phyloP scores from a whole-genome alignment of 2,888 invertebrate genomes.

The Drosophila aldrichi region DNA sequence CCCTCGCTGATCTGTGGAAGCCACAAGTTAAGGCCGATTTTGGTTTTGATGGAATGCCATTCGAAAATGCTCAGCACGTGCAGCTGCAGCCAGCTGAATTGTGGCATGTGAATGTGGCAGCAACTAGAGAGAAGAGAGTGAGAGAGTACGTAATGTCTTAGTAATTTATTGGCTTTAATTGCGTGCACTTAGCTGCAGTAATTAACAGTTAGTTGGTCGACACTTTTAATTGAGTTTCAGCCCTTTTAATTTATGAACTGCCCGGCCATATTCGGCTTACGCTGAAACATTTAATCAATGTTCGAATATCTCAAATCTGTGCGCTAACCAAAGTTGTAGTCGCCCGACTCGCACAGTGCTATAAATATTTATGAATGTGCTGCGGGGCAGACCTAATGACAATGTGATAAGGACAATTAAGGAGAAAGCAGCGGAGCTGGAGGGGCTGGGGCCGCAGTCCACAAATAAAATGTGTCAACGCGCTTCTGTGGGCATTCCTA shows the following conservation, averaged over 20 bases:
- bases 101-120: slow-evolving; percentile 19
- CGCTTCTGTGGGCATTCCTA: slow-evolving; percentile 46
- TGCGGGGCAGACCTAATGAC: slow-evolving; percentile 66
- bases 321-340: slow-evolving; percentile 44
- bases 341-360: slow-evolving; percentile 5
- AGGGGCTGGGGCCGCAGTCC: slow-evolving; percentile 8
- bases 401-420: slow-evolving; percentile 81
- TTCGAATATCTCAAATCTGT: slow-evolving; percentile 75
- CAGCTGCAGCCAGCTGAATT: slow-evolving; percentile 27
- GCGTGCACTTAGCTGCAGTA: slow-evolving; percentile 46
- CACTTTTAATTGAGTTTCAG: slow-evolving; percentile 77
- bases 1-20: slow-evolving; percentile 15
- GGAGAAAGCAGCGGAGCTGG: slow-evolving; percentile 64
- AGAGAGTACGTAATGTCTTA: slow-evolving; percentile 52
- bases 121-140: background rate
- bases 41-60: slow-evolving; percentile 67
- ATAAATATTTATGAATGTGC: slow-evolving; percentile 70
- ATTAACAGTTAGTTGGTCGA: slow-evolving; percentile 68
- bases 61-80: slow-evolving; percentile 72
- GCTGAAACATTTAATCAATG: slow-evolving; percentile 78
- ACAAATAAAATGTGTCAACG: slow-evolving; percentile 75
- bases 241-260: slow-evolving; percentile 76
- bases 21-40: slow-evolving; percentile 18
- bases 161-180: slow-evolving; percentile 69
- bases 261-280: slow-evolving; percentile 69